Percentiles rank a stretch among this genome's conserved stretches.
phyloP scores from a whole-genome alignment of 2,113 vertebrate species.

The Mormyrus lacerda region DNA sequence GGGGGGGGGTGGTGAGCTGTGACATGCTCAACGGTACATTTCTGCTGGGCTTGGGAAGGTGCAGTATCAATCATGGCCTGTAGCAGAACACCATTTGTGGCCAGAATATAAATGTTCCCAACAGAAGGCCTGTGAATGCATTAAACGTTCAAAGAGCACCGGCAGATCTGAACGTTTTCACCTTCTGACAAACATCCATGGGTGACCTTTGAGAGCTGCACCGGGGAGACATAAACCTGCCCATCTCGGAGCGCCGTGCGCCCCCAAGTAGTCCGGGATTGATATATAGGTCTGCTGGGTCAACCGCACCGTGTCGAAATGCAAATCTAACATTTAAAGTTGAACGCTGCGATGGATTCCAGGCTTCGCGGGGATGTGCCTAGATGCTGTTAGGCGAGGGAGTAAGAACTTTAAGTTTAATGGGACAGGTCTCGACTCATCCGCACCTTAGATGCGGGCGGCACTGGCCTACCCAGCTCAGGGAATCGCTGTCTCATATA shows the following conservation, averaged over 20 bases:
- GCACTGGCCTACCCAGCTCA: neutral
- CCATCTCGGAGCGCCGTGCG: slow-evolving; percentile 44
- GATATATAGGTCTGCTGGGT: slow-evolving; percentile 40
- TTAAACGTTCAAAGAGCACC: slow-evolving; percentile 43
- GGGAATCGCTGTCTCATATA: neutral
- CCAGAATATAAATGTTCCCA: neutral
- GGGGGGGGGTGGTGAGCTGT: neutral
- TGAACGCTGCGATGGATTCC: neutral
- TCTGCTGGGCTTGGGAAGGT: neutral
- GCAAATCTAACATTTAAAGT: slow-evolving; percentile 17
- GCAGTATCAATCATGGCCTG: neutral
- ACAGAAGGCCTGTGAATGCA: slow-evolving; percentile 38
- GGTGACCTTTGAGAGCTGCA: slow-evolving; percentile 56
- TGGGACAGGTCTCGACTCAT: neutral
- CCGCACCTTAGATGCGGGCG: neutral
- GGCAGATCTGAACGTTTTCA: slow-evolving; percentile 37
- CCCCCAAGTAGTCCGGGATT: slow-evolving; percentile 50
- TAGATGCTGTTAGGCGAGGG: neutral
- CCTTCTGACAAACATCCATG: slow-evolving; percentile 48
- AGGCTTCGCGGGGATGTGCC: neutral
- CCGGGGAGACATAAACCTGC: slow-evolving; percentile 50
- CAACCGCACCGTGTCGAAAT: neutral
- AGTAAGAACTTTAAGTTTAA: neutral
- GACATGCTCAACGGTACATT: neutral
- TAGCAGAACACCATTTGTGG: neutral